These are phyloP conservation scores for Scortum barcoo DNA, from an alignment of 2,113 vertebrate genomes.

Conservation along the genomic window DNA sequence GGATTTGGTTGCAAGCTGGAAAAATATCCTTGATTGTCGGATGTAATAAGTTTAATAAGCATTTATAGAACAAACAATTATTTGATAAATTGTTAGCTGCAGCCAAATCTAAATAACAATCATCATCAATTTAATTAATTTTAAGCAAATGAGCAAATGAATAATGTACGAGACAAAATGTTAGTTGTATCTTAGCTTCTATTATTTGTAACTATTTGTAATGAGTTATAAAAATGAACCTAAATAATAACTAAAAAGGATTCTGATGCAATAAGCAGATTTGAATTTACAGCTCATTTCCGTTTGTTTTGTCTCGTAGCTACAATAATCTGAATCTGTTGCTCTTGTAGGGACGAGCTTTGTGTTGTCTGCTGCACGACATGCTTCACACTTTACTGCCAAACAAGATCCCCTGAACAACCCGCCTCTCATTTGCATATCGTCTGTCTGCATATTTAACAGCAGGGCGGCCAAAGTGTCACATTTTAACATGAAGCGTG, in stretches of 20 bases:
- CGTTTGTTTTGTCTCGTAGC: neutral
- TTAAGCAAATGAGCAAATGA: neutral
- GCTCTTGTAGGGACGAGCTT: neutral
- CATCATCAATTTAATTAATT: neutral
- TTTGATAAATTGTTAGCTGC: too few relatives aligned
- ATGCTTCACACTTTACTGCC: neutral
- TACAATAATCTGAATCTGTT: neutral
- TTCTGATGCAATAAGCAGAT: slow-evolving; percentile 1
- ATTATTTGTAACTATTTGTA: neutral
- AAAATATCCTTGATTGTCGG: neutral
- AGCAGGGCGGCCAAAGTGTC: neutral
- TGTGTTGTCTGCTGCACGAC: slow-evolving; percentile 1
- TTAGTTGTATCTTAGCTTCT: neutral
- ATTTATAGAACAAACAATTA: neutral
- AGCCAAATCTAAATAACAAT: neutral
- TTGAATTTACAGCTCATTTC: neutral
- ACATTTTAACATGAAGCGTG: neutral
- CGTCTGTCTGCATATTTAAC: neutral
- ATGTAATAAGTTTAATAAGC: neutral
- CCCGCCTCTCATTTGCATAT: slow-evolving; percentile 11
- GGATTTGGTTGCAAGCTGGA: neutral
- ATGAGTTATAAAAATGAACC: neutral
- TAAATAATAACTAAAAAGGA: too few relatives aligned
- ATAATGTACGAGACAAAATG: neutral
- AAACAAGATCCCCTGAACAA: neutral